phyloP scores from a whole-genome alignment of 2,888 invertebrate species.

The Brenthis ino region DNA sequence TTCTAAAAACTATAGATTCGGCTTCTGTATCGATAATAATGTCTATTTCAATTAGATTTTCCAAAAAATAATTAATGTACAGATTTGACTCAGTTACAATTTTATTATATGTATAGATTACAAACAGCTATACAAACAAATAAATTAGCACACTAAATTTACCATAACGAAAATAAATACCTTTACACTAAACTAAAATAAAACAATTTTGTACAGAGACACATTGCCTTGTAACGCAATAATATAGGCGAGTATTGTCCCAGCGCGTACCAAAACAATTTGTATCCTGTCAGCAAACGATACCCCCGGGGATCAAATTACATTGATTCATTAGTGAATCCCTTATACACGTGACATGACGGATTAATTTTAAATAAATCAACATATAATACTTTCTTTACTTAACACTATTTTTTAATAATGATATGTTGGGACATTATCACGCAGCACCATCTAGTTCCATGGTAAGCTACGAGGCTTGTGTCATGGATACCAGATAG shows the following conservation, averaged over 20 bases:
- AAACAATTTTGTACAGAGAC: conserved; percentile 13
- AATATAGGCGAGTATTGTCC: conserved; percentile 27
- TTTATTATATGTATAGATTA: not conserved
- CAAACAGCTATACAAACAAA: not conserved
- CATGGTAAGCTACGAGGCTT: no score
- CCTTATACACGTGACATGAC: conserved; percentile 21
- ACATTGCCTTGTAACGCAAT: conserved; percentile 14
- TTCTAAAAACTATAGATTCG: no score
- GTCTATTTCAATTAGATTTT: no score
- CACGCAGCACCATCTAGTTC: no score
- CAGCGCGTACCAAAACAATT: conserved; percentile 40
- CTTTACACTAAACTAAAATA: not conserved
- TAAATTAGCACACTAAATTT: not conserved
- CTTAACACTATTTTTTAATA: no score
- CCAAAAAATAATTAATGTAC: no score
- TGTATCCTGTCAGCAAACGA: conserved; percentile 41
- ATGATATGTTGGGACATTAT: no score
- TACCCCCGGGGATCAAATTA: conserved; percentile 39
- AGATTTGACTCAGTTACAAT: no score
- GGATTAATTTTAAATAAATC: conserved; percentile 28
- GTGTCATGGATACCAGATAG: no score
- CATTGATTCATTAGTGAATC: conserved; percentile 41
- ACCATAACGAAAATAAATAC: not conserved
- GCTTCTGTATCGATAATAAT: no score
- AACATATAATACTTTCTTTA: conserved; percentile 10